Evolutionary conservation across 92 coral and sea anemone genomes (phyloP), one percentile per base, ranked within the genome.

Genomic region (Bergia puertoricense): DNA sequence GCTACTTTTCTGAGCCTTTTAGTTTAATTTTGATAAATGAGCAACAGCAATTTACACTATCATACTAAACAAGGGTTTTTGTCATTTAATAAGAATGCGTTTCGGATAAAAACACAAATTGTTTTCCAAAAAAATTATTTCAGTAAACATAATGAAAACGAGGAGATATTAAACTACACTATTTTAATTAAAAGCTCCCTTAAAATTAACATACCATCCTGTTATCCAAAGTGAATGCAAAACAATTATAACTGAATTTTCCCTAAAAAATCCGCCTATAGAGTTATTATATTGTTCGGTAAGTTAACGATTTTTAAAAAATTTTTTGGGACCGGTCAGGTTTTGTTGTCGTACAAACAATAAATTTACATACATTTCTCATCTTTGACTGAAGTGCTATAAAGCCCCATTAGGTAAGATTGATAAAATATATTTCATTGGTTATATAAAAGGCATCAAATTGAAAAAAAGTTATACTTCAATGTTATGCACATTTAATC

Each of bases 151-250:
- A 18, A 76, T 2, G 46, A 76, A 42, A 76, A 54, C 59, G 2
- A 54, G 59, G 18, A 54, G 59, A 11, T 10, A 54, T 54, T 3
- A 20, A 76, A 40, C 14, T 13, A 76, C 10, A 22, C 51, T 42
- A 75, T 18, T 76, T 76, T 76, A 76, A 42, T 41, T 76, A 76
- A 40, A 76, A 42, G n/a, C 80, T 76, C n/a, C 77, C 38, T 42
- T n/a, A 42, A 40, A 76, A 39, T 7, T 76, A 16, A 76, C n/a
- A 11, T 5, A 74, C 6, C 41, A 13, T 54, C 59, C 16, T 54
- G 59, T 54, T 54, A 16, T 4, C 46, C 46, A 74, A 9, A 37
- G 38, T 6, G 77, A 74, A 74, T 38, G 18, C 77, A 73, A 75
- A 3, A 2, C n/a, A 39, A 39, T 75, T 40, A 40, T 40, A 75